These are phyloP conservation scores for Lerema accius DNA, from an alignment of 1,140 invertebrate genomes.

Conservation along the genomic window DNA sequence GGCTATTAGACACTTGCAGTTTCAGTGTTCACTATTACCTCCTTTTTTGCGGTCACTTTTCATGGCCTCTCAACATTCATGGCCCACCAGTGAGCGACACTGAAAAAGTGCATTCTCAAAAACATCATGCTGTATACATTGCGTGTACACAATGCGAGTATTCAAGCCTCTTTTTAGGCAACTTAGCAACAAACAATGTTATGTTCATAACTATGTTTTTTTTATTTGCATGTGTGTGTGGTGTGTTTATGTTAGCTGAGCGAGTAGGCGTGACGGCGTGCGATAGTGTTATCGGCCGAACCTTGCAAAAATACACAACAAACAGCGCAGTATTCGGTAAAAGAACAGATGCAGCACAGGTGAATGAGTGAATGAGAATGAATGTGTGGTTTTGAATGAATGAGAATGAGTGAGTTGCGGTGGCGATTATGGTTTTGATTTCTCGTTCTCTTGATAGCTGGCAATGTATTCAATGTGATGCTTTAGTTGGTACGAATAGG, in stretches of 20 bases:
- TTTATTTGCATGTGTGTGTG: conserved; percentile 42
- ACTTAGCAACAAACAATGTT: conserved; percentile 54
- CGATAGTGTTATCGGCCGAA: conserved; percentile 74
- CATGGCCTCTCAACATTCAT: too few species aligned
- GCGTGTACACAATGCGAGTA: conserved; percentile 34
- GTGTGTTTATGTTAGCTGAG: conserved; percentile 41
- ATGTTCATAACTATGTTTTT: conserved; percentile 47
- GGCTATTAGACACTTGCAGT: too few species aligned
- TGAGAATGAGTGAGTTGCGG: too few species aligned
- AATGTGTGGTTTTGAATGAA: too few species aligned
- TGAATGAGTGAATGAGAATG: conserved; percentile 49
- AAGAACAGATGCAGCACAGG: conserved; percentile 53
- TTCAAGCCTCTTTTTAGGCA: conserved; percentile 44
- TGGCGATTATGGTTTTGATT: too few species aligned
- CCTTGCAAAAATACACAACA: conserved; percentile 79
- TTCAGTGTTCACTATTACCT: too few species aligned
- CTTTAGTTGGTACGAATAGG: too few species aligned
- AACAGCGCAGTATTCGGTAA: conserved; percentile 58
- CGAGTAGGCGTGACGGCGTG: conserved; percentile 65
- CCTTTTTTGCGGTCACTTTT: too few species aligned
- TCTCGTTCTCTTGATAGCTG: too few species aligned
- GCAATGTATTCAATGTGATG: too few species aligned
- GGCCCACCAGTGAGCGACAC: too few species aligned
- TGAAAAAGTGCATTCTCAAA: too few species aligned
- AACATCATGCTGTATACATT: conserved; percentile 25